A percentile compares a stretch with the other conserved stretches of the same genome.
Evolutionary conservation across 1,140 invertebrate species (phyloP).

Genomic region (Sitodiplosis mosellana): DNA sequence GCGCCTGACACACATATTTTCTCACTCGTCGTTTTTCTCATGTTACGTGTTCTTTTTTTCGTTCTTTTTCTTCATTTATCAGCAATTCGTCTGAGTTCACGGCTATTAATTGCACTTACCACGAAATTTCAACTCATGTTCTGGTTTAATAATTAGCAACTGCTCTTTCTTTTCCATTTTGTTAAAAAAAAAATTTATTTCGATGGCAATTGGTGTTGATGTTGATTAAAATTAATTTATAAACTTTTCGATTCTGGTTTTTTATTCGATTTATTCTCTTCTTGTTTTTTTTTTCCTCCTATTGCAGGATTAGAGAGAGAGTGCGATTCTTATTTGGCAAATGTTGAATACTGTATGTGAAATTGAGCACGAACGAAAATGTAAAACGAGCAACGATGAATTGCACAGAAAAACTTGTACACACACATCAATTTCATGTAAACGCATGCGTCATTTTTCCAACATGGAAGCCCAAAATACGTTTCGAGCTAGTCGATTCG

Average conservation of each 20-base stretch:
- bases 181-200: slow-evolving; percentile 6
- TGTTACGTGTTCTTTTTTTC: not conserved
- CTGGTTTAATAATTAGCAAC: slow-evolving; percentile 50
- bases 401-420: too few species aligned
- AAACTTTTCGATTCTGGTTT: not conserved
- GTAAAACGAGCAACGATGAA: too few species aligned
- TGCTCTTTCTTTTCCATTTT: slow-evolving; percentile 36
- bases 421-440: too few species aligned
- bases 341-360: too few species aligned
- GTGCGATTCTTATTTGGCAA: too few species aligned
- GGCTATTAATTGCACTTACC: slow-evolving; percentile 29
- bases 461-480: too few species aligned
- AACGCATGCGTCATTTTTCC: too few species aligned
- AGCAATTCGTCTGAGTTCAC: not conserved
- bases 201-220: not conserved
- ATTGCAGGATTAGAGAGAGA: not conserved
- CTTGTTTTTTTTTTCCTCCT: not conserved
- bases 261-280: too few species aligned
- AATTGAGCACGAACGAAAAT: too few species aligned
- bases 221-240: not conserved
- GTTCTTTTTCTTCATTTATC: too few species aligned
- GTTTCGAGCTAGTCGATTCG: too few species aligned
- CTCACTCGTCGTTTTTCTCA: too few species aligned
- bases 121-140: slow-evolving; percentile 51
- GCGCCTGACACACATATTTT: not conserved